Conservation (phyloP, 2,797 vertebrate species). For the Danio choprae region DNA sequence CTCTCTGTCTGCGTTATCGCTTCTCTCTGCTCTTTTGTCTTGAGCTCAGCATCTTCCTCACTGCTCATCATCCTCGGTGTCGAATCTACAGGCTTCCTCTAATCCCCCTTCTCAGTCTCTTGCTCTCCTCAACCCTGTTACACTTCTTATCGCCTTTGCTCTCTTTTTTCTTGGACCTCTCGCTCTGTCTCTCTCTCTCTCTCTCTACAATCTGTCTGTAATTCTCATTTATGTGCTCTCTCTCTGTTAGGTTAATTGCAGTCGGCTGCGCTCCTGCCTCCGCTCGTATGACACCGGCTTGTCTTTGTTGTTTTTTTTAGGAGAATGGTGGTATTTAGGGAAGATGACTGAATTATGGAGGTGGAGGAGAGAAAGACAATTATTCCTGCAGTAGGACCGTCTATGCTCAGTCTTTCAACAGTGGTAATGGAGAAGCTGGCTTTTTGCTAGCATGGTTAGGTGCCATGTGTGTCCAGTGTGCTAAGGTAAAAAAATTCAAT, state of each 20-base stretch:
- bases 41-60: constrained; percentile 45
- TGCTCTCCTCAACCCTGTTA: constrained; percentile 27
- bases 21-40: constrained; percentile 43
- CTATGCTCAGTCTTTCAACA: background rate
- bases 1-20: constrained; percentile 10
- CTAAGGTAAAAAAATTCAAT: background rate
- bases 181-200: constrained; percentile 2
- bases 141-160: constrained; percentile 35
- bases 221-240: constrained; percentile 20
- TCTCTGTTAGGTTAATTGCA: constrained; percentile 36
- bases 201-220: background rate
- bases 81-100: constrained; percentile 40
- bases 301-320: constrained; percentile 46
- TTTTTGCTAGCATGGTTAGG: background rate
- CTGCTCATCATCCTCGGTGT: constrained; percentile 41
- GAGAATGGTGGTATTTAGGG: constrained; percentile 10
- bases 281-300: constrained; percentile 13
- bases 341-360: constrained; percentile 20
- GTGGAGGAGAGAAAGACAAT: constrained; percentile 44
- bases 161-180: constrained; percentile 20
- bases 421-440: background rate
- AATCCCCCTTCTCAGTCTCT: constrained; percentile 35
- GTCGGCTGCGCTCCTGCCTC: constrained; percentile 9
- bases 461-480: no score
- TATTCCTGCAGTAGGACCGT: constrained; percentile 33